Evolutionary conservation across 1,140 invertebrate genomes (phyloP).

Genomic region (Drepana arcuata): DNA sequence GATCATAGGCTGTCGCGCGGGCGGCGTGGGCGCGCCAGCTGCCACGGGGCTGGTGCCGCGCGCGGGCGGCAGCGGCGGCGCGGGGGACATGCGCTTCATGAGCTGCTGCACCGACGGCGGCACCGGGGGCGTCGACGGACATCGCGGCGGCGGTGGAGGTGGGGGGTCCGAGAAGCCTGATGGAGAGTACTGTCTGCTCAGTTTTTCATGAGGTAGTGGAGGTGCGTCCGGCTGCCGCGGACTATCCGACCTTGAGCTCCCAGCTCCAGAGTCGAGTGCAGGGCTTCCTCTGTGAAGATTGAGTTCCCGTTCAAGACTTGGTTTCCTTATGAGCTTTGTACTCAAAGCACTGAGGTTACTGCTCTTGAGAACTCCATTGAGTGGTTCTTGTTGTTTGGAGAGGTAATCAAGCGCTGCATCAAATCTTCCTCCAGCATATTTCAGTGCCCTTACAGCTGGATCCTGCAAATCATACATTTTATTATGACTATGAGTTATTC

Average conservation of each 20-base stretch:
- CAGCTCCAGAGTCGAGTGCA: conserved; percentile 88
- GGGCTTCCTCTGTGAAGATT: conserved; percentile 85
- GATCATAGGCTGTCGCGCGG: conserved; percentile 80
- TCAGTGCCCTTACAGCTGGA: conserved; percentile 77
- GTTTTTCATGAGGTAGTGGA: conserved; percentile 66
- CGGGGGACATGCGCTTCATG: conserved; percentile 88
- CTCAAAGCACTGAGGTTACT: conserved; percentile 73
- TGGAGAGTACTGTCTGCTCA: conserved; percentile 77
- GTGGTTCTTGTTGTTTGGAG: conserved; percentile 75
- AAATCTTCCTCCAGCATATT: conserved; percentile 77
- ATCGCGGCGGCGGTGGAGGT: conserved; percentile 79
- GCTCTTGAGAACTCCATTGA: conserved; percentile 74
- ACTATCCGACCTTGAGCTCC: conserved; percentile 90
- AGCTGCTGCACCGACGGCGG: conserved; percentile 87
- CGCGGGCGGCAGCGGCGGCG: conserved; percentile 75
- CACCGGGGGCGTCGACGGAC: conserved; percentile 81
- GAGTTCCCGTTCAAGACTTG: conserved; percentile 87
- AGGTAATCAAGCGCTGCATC: conserved; percentile 81
- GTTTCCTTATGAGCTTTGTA: conserved; percentile 87
- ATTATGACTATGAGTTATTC: too few relatives aligned
- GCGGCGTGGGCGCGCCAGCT: conserved; percentile 50
- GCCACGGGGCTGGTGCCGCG: conserved; percentile 84
- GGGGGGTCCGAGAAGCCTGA: conserved; percentile 80
- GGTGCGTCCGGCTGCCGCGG: conserved; percentile 77
- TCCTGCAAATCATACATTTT: too few relatives aligned